Evolutionary conservation across 2,113 vertebrate genomes (phyloP).

Genomic region (Sprattus sprattus): DNA sequence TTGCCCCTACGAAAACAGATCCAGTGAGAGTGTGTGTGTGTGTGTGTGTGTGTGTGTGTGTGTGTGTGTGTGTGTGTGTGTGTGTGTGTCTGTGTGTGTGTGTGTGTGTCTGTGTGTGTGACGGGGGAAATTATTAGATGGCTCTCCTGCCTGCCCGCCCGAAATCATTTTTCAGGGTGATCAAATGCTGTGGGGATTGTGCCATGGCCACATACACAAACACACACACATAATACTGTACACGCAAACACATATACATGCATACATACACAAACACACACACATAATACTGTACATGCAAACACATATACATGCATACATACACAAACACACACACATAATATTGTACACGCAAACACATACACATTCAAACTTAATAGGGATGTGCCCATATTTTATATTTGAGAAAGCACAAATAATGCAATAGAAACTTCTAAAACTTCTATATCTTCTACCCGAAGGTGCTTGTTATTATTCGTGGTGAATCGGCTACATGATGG

Average conservation of each 20-base stretch:
- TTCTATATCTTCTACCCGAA: too few relatives aligned
- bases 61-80: neutral
- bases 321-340: conserved; percentile 26
- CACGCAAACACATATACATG: neutral
- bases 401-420: too few relatives aligned
- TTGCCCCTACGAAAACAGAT: conserved; percentile 28
- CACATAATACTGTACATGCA: neutral
- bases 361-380: conserved; percentile 20
- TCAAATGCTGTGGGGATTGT: neutral
- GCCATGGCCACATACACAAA: neutral
- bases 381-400: too few relatives aligned
- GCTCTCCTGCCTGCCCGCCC: conserved; percentile 24
- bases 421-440: too few relatives aligned
- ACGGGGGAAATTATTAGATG: conserved; percentile 23
- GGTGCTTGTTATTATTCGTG: too few relatives aligned
- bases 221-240: neutral
- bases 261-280: neutral
- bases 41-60: neutral
- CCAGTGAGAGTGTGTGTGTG: neutral
- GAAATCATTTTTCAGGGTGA: neutral
- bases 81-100: neutral
- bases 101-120: neutral
- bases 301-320: conserved; percentile 28
- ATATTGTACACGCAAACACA: neutral
- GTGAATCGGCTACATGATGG: too few relatives aligned